Percentiles rank a stretch among this genome's conserved stretches.
phyloP scores from a whole-genome alignment of 2,797 vertebrate species.

The Rhincodon typus region DNA sequence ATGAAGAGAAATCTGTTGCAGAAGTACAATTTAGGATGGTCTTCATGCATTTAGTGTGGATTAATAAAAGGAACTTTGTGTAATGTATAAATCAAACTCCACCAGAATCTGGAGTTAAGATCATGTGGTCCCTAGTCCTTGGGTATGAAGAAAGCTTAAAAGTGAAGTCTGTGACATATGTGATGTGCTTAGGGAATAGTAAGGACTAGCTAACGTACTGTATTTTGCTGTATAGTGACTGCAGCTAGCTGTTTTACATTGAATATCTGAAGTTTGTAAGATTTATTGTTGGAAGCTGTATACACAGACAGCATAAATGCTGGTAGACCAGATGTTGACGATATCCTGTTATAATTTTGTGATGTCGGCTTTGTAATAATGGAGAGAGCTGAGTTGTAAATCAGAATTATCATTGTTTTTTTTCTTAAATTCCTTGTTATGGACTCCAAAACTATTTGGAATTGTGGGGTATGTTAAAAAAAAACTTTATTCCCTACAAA shows the following conservation, averaged over 20 bases:
- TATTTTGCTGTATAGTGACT: conserved; percentile 14
- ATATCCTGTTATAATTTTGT: neutral
- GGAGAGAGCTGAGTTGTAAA: neutral
- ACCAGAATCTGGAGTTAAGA: neutral
- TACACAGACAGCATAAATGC: neutral
- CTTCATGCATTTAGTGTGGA: neutral
- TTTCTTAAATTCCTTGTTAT: neutral
- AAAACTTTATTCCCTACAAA: conserved; percentile 3
- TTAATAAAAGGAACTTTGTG: neutral
- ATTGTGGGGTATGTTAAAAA: neutral
- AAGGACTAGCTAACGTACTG: neutral
- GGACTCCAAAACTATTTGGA: neutral
- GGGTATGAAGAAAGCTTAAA: conserved; percentile 5
- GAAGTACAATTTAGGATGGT: neutral
- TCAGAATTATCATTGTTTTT: neutral
- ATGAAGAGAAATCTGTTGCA: neutral
- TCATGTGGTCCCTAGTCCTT: neutral
- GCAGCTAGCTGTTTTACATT: neutral
- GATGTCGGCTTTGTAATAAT: conserved; percentile 20
- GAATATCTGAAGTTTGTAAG: conserved; percentile 13
- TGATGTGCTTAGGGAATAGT: neutral
- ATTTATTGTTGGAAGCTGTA: conserved; percentile 21
- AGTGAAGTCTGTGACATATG: neutral
- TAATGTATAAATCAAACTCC: neutral
- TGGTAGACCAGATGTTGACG: neutral